These are phyloP conservation scores for Myotis brandtii DNA, from an alignment of 2,113 vertebrate species.

Conservation along the genomic window DNA sequence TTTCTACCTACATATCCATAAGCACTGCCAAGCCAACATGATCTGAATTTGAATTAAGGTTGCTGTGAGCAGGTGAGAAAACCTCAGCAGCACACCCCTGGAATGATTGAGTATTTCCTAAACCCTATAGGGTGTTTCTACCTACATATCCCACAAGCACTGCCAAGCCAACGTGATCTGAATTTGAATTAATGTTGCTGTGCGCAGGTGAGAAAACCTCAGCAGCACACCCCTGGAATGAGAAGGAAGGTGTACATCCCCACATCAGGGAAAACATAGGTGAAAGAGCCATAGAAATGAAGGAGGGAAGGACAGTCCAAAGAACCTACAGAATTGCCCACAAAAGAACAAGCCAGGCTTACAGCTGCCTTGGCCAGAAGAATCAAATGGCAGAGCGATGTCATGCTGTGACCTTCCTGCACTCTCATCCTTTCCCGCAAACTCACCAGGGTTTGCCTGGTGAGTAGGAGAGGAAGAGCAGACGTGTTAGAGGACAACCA, in stretches of 20 bases:
- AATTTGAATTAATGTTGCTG: background rate
- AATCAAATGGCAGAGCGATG: fast-evolving
- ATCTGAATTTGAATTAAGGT: background rate
- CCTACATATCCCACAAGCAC: background rate
- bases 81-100: fast-evolving
- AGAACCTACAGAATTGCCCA: background rate
- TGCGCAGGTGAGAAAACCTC: background rate
- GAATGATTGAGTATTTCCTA: too few relatives aligned
- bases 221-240: fast-evolving
- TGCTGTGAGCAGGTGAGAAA: background rate
- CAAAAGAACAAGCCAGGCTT: background rate
- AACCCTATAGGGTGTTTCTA: background rate
- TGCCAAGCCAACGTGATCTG: background rate
- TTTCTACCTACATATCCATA: background rate
- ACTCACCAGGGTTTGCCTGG: background rate
- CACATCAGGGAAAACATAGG: background rate
- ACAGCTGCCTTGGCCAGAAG: background rate
- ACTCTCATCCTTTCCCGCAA: background rate
- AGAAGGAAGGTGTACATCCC: background rate
- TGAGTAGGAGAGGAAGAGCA: background rate
- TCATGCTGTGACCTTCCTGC: background rate
- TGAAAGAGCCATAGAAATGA: background rate
- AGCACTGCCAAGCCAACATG: background rate
- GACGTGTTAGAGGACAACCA: background rate
- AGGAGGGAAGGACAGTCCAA: too few relatives aligned